phyloP scores from a whole-genome alignment of 2,888 invertebrate species.

The Lasioglossum zephyrum region DNA sequence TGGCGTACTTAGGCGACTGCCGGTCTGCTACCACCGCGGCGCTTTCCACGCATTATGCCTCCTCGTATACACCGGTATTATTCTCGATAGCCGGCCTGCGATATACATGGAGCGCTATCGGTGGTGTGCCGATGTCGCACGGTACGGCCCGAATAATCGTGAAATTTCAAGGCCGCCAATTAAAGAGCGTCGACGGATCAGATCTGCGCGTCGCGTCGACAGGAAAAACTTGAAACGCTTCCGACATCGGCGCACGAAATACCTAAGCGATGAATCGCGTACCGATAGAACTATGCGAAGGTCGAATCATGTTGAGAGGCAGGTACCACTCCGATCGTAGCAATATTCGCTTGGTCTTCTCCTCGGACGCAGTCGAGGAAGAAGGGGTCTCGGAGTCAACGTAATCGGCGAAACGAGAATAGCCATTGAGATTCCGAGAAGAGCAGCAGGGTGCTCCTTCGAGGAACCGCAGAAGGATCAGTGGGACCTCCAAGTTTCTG shows the following conservation, averaged over 20 bases:
- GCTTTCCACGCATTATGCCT: slow-evolving; percentile 57
- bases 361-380: slow-evolving; percentile 44
- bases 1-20: slow-evolving; percentile 79
- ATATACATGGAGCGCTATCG: not conserved
- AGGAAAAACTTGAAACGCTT: not conserved
- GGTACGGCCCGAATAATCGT: not conserved
- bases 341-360: slow-evolving; percentile 20
- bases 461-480: slow-evolving; percentile 63
- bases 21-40: slow-evolving; percentile 66
- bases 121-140: not conserved
- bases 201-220: not conserved
- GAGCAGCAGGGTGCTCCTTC: slow-evolving; percentile 59
- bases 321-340: slow-evolving; percentile 63
- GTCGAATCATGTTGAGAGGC: slow-evolving; percentile 51
- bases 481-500: slow-evolving; percentile 61
- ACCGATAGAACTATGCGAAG: slow-evolving; percentile 60
- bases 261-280: slow-evolving; percentile 70
- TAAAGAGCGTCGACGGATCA: not conserved
- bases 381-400: slow-evolving; percentile 35
- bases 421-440: slow-evolving; percentile 66
- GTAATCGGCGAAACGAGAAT: slow-evolving; percentile 64
- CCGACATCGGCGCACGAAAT: slow-evolving; percentile 56
- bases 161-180: not conserved
- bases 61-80: slow-evolving; percentile 46
- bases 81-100: slow-evolving; percentile 3